Percentiles rank a stretch among this genome's conserved stretches.
Conservation (phyloP, 2,113 vertebrate species). For the Pica pica region DNA sequence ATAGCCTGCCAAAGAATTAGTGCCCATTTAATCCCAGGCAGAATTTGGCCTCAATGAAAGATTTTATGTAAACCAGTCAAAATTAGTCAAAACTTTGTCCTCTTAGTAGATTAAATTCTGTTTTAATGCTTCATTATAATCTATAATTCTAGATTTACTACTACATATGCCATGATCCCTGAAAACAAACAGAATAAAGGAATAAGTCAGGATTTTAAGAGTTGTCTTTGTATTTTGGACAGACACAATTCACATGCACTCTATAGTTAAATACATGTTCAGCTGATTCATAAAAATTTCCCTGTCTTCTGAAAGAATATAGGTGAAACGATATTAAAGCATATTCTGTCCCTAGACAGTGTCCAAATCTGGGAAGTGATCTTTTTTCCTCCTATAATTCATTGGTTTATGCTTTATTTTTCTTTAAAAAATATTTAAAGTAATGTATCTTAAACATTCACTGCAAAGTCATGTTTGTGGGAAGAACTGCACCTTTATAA, state of each 20-base stretch:
- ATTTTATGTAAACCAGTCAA: neutral
- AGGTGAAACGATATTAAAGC: neutral
- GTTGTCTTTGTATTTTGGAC: neutral
- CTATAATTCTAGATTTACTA: neutral
- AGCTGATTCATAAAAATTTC: neutral
- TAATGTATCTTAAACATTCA: neutral
- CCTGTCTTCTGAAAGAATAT: neutral
- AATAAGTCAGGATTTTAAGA: neutral
- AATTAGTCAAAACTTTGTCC: neutral
- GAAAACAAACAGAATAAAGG: neutral
- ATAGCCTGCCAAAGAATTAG: neutral
- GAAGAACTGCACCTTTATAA: neutral
- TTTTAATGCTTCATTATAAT: neutral
- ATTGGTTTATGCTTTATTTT: neutral
- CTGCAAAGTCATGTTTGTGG: neutral
- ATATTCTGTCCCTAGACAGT: neutral
- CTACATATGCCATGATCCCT: neutral
- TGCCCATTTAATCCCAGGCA: neutral
- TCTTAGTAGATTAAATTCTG: neutral
- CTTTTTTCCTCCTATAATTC: neutral
- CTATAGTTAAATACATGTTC: rapidly evolving
- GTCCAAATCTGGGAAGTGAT: neutral
- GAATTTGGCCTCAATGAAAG: neutral
- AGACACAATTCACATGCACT: neutral
- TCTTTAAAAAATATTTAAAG: neutral